These are phyloP conservation scores for Caenorhabditis remanei DNA, from an alignment of 1,140 invertebrate species.

Conservation along the genomic window DNA sequence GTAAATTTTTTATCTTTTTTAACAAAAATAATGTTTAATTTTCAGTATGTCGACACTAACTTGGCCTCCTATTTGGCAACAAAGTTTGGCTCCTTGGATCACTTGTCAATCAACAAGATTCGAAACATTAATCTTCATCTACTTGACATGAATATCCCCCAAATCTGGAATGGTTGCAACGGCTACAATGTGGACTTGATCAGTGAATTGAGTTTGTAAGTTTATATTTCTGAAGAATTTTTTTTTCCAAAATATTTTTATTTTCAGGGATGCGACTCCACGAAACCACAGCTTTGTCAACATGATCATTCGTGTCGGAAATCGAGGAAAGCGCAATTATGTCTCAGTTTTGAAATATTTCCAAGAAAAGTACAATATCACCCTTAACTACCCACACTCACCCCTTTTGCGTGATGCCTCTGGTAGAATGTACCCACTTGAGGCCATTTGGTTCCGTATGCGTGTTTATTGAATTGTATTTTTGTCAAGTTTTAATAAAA, in stretches of 20 bases:
- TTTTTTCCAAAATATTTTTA: not conserved
- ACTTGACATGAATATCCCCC: not conserved
- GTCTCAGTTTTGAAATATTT: not conserved
- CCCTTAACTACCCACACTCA: not conserved
- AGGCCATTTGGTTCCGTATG: not conserved
- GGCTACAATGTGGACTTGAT: not conserved
- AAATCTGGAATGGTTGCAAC: not conserved
- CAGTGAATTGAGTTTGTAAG: not conserved
- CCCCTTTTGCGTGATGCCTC: not conserved
- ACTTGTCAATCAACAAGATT: not conserved
- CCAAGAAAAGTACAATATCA: not conserved
- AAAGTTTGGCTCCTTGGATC: not conserved
- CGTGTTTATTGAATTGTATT: not conserved
- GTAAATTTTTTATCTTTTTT: too few species aligned
- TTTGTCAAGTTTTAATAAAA: not conserved
- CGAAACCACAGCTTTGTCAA: not conserved
- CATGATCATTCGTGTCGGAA: not conserved
- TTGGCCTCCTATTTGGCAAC: not conserved
- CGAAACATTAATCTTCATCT: not conserved
- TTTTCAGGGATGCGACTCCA: not conserved
- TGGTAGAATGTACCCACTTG: not conserved
- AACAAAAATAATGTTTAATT: too few species aligned
- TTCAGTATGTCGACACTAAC: not conserved
- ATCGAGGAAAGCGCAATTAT: not conserved
- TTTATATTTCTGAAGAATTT: not conserved